These are phyloP conservation scores for Spilogale gracilis DNA, from an alignment of 2,113 vertebrate species.

Conservation along the genomic window DNA sequence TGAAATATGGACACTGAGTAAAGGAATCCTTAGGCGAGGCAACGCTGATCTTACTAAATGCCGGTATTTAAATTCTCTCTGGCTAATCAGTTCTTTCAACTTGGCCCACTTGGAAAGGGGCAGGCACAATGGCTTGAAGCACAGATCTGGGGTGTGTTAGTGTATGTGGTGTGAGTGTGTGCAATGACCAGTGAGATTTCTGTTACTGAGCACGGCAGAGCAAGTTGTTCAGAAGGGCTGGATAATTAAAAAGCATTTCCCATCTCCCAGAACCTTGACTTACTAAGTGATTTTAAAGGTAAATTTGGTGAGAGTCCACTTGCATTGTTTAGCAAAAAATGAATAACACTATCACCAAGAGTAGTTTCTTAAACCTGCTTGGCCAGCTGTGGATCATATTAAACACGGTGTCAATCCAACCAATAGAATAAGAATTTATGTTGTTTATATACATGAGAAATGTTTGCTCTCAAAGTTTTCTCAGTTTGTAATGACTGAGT, in stretches of 20 bases:
- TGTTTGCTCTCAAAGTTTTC: not conserved
- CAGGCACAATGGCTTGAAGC: not conserved
- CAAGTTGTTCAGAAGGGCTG: slow-evolving; percentile 24
- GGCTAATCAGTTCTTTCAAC: slow-evolving; percentile 69
- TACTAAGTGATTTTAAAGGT: slow-evolving; percentile 36
- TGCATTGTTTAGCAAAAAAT: not conserved
- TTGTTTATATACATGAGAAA: not conserved
- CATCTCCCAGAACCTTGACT: not conserved
- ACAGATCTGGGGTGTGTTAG: not conserved
- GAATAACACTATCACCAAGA: not conserved
- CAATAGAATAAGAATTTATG: not conserved
- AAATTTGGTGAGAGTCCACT: slow-evolving; percentile 32
- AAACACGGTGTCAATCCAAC: not conserved
- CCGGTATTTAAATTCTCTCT: slow-evolving; percentile 57
- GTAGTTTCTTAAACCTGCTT: slow-evolving; percentile 42
- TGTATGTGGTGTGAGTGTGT: not conserved
- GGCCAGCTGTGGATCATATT: not conserved
- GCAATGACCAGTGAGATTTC: not conserved
- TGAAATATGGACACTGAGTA: slow-evolving; percentile 43
- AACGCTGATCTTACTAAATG: slow-evolving; percentile 36
- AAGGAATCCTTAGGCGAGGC: slow-evolving; percentile 58
- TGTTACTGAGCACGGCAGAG: not conserved
- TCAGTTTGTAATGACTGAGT: not conserved
- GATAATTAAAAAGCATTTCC: slow-evolving; percentile 18
- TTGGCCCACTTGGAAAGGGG: slow-evolving; percentile 32